These are phyloP conservation scores for Gila orcuttii DNA, from an alignment of 2,113 vertebrate genomes.

Conservation along the genomic window DNA sequence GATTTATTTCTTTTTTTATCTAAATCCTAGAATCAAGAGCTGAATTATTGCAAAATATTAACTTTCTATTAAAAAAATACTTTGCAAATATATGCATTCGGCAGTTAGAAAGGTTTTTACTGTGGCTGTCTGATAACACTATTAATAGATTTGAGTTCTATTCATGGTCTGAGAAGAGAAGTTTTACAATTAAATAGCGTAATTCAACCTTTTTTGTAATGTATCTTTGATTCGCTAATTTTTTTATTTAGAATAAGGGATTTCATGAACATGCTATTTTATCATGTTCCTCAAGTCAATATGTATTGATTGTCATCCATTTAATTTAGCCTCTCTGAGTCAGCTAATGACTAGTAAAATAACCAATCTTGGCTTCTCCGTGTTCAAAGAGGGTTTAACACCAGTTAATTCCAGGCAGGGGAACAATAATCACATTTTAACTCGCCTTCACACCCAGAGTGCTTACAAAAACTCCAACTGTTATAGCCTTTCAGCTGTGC, in stretches of 20 bases:
- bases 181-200: neutral
- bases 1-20: neutral
- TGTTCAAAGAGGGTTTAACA: constrained; percentile 73
- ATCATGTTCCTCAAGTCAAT: constrained; percentile 25
- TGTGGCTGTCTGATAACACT: neutral
- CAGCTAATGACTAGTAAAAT: constrained; percentile 64
- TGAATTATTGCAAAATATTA: neutral
- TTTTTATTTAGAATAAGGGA: too few species aligned
- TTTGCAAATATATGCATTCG: neutral
- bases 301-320: constrained; percentile 41
- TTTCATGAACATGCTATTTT: neutral
- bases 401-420: constrained; percentile 72
- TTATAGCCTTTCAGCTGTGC: constrained; percentile 72
- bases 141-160: neutral
- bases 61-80: neutral
- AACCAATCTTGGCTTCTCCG: constrained; percentile 66
- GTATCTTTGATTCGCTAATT: neutral
- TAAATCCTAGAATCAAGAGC: neutral
- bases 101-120: neutral
- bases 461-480: constrained; percentile 72
- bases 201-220: neutral
- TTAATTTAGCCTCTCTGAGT: constrained; percentile 55
- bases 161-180: neutral
- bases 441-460: constrained; percentile 68
- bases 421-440: constrained; percentile 78